Evolutionary conservation across 2,113 vertebrate species (phyloP).

Genomic region (Aegypius monachus): DNA sequence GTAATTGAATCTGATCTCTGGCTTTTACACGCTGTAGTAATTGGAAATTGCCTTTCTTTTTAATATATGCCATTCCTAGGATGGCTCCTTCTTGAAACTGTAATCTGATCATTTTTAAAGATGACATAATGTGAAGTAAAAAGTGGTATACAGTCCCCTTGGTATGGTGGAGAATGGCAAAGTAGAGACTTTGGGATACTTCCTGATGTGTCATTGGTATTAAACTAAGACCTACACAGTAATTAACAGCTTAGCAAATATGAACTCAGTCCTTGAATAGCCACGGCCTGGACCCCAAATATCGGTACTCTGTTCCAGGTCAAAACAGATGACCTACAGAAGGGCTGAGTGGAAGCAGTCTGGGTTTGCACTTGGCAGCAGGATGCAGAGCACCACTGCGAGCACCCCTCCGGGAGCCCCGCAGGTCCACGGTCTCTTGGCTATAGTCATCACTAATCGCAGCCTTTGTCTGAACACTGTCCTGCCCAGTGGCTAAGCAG

Average conservation of each 20-base stretch:
- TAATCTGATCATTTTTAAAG: neutral
- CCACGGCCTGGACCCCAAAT: neutral
- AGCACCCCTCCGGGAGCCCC: neutral
- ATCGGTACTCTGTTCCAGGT: neutral
- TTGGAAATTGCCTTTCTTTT: constrained; percentile 41
- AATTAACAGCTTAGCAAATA: constrained; percentile 60
- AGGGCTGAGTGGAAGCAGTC: neutral
- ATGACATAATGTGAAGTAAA: neutral
- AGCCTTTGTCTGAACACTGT: neutral
- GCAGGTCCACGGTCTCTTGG: neutral
- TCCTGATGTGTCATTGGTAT: constrained; percentile 39
- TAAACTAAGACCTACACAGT: constrained; percentile 41
- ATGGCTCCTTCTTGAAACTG: neutral
- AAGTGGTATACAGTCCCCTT: neutral
- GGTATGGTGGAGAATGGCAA: neutral
- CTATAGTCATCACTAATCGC: neutral
- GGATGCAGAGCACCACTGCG: neutral
- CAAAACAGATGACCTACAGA: neutral
- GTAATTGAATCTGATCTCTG: constrained; percentile 60
- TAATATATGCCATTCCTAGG: neutral
- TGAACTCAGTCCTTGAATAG: constrained; percentile 27
- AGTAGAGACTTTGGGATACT: neutral
- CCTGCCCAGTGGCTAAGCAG: neutral
- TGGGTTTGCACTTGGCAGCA: neutral
- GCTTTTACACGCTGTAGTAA: constrained; percentile 26